These are phyloP conservation scores for Venusia cambrica DNA, from an alignment of 2,888 invertebrate species.

Conservation along the genomic window DNA sequence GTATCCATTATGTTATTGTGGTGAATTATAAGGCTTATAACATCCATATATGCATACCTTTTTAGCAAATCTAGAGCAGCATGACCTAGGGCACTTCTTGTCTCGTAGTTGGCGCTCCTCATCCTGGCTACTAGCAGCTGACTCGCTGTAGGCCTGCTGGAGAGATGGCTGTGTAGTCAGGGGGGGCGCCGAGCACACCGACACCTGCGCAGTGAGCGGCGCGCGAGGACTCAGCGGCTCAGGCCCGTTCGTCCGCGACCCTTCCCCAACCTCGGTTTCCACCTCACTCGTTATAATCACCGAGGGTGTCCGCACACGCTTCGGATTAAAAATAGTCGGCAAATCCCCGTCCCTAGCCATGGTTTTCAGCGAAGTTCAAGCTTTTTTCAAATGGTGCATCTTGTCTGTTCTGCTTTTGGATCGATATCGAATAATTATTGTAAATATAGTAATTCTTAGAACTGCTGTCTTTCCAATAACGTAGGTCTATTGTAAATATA, in stretches of 20 bases:
- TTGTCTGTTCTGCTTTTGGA: too few relatives aligned
- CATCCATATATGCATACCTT: too few relatives aligned
- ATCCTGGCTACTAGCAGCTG: constrained; percentile 82
- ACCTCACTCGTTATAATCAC: constrained; percentile 85
- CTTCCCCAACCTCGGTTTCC: constrained; percentile 59
- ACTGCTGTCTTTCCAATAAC: too few relatives aligned
- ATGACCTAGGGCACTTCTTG: constrained; percentile 85
- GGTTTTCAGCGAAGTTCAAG: too few relatives aligned
- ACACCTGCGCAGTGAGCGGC: constrained; percentile 69
- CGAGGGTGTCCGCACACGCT: constrained; percentile 84
- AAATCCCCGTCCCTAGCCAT: constrained; percentile 89
- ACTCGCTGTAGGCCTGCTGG: constrained; percentile 74
- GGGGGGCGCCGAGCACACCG: constrained; percentile 73
- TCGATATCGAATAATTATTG: too few relatives aligned
- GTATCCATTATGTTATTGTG: too few relatives aligned
- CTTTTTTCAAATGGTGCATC: too few relatives aligned
- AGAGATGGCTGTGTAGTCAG: constrained; percentile 71
- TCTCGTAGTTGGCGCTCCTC: constrained; percentile 77
- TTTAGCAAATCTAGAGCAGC: constrained; percentile 91
- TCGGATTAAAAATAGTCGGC: constrained; percentile 91
- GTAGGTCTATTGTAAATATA: too few relatives aligned
- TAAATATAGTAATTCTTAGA: too few relatives aligned
- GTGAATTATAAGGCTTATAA: too few relatives aligned
- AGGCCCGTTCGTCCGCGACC: constrained; percentile 71
- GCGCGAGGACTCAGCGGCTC: constrained; percentile 67